A percentile compares a stretch with the other conserved stretches of the same genome.
phyloP scores from a whole-genome alignment of 2,888 invertebrate genomes.

The Caenorhabditis drosophilae region DNA sequence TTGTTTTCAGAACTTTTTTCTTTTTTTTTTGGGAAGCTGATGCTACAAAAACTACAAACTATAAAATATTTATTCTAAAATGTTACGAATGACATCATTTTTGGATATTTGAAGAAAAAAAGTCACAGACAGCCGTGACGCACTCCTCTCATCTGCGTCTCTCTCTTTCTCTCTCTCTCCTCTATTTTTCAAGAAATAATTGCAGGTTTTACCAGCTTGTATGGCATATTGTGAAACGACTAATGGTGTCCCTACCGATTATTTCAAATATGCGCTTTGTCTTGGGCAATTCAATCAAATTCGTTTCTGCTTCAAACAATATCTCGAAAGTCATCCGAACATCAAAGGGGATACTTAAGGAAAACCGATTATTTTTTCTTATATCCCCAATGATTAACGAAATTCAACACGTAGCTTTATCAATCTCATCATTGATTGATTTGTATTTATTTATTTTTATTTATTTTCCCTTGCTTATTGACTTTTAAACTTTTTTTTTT shows the following conservation, averaged over 20 bases:
- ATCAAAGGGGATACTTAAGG: slow-evolving; percentile 7
- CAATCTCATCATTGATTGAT: too few species aligned
- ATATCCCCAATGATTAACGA: too few species aligned
- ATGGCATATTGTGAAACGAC: slow-evolving; percentile 68
- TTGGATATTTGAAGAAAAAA: too few species aligned
- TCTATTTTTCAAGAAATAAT: neutral
- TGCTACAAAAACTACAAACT: neutral
- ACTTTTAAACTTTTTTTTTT: too few species aligned
- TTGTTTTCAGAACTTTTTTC: slow-evolving; percentile 1
- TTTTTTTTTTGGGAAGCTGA: too few species aligned
- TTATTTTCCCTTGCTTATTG: neutral
- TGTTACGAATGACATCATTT: too few species aligned
- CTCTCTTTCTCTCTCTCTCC: too few species aligned
- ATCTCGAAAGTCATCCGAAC: slow-evolving; percentile 42
- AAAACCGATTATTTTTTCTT: neutral
- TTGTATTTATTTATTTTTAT: neutral
- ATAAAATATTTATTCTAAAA: too few species aligned
- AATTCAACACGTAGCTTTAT: too few species aligned
- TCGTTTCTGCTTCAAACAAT: slow-evolving; percentile 61
- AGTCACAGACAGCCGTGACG: too few species aligned
- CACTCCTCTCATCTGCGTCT: too few species aligned
- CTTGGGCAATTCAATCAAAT: slow-evolving; percentile 66
- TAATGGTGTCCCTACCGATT: slow-evolving; percentile 66
- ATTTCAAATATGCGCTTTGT: slow-evolving; percentile 63
- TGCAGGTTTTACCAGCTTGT: slow-evolving; percentile 57